Evolutionary conservation across 2,888 invertebrate species (phyloP).

Genomic region (Papilio gigon): DNA sequence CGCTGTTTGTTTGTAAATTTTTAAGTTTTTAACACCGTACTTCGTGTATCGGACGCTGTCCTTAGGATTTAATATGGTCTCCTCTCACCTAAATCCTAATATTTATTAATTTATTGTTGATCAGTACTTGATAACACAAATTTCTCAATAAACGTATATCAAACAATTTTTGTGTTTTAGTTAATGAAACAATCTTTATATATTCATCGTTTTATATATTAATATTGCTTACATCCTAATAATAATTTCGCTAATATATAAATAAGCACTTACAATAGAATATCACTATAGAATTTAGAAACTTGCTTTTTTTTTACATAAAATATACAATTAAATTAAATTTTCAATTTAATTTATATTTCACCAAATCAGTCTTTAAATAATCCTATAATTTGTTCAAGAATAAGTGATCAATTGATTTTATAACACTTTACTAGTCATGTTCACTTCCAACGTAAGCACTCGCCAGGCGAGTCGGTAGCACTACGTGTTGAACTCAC

Average conservation of each 20-base stretch:
- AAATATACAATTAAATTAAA: neutral
- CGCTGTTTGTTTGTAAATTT: conserved; percentile 79
- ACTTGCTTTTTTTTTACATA: too few species aligned
- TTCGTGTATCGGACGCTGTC: conserved; percentile 57
- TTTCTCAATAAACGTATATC: conserved; percentile 75
- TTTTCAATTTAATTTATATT: neutral
- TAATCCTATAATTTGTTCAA: neutral
- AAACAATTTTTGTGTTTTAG: conserved; percentile 57
- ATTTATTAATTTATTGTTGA: conserved; percentile 80
- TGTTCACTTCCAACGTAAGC: too few species aligned
- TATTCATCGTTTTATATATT: conserved; percentile 6
- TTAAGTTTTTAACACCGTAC: conserved; percentile 72
- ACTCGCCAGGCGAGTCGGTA: too few species aligned
- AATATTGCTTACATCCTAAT: neutral
- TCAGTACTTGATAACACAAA: conserved; percentile 78
- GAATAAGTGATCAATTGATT: neutral
- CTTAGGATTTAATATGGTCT: conserved; percentile 70
- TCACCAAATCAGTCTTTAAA: neutral
- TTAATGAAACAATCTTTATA: conserved; percentile 13
- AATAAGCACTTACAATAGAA: conserved; percentile 16
- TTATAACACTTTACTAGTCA: too few species aligned
- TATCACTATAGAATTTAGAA: too few species aligned
- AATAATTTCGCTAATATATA: neutral
- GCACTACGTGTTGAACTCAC: too few species aligned
- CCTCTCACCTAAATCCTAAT: conserved; percentile 69